phyloP scores from a whole-genome alignment of 2,888 invertebrate genomes.

The Rotaria socialis region DNA sequence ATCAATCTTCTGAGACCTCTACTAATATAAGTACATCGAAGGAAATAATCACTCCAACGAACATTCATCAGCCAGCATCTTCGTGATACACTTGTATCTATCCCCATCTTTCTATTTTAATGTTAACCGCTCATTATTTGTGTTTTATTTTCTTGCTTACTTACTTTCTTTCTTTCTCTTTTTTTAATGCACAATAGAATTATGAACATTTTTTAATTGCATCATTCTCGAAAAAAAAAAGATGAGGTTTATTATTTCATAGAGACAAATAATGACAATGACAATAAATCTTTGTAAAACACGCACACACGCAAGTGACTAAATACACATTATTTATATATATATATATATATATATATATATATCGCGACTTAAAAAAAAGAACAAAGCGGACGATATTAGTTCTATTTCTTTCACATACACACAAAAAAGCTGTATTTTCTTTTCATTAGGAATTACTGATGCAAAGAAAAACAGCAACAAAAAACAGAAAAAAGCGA shows the following conservation, averaged over 20 bases:
- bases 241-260: conserved; percentile 9
- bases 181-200: background rate
- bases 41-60: background rate
- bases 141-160: background rate
- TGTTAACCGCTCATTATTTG: conserved; percentile 5
- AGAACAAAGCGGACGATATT: background rate
- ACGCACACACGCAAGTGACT: conserved; percentile 8
- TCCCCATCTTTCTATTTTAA: background rate
- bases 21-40: background rate
- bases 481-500: background rate
- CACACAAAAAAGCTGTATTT: background rate
- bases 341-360: background rate
- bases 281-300: conserved; percentile 4
- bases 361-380: background rate
- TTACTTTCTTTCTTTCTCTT: background rate
- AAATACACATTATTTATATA: background rate
- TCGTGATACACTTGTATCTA: background rate
- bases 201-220: conserved; percentile 16
- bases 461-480: background rate
- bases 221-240: conserved; percentile 8
- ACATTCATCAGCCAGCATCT: background rate
- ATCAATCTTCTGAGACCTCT: background rate
- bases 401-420: background rate
- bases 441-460: conserved; percentile 1
- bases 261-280: conserved; percentile 13